Evolutionary conservation across 2,113 vertebrate species (phyloP), one percentile per base, ranked within the genome.

Genomic region (Colistium nudipinnis): DNA sequence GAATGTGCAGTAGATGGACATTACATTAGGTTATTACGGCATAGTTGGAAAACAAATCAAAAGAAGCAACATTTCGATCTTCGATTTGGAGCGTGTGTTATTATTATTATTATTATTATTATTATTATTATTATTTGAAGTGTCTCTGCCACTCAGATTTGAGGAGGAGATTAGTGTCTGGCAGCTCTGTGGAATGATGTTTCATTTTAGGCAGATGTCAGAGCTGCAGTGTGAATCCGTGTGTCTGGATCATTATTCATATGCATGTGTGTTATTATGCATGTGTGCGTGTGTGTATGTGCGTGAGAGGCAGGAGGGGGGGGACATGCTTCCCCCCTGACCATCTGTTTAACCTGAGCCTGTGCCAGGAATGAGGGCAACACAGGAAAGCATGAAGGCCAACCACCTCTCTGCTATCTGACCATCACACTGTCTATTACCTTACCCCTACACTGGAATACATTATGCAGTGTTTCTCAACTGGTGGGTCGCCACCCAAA

Each of bases 261-360:
- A 10, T 66, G 39, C 16, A 63, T 62, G 35, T 41, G 27, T 49
- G 22, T 45, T 9, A 48, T 30, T 62, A 11, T 68, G 56, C 1
- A 10, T 66, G 39, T 13, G 69, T 62, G 35, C 36, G 27, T 49
- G 22, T 45, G 12, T 52, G 35, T 62, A 11, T 68, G 56, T 66
- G 39, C 62, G 13, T 7, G 30, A 31, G 41, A 35, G 3, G 5
- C 25, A 0, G 19, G 24, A 35, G 61, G 22, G 49, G 45, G 54
- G 48, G 60, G 25, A 6, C 44, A 52, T 13, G 6, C 45, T 53
- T 74, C 55, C 62, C 55, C 83, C 56, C 70, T 83, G 70, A 84
- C 88, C 90, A 92, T 92, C 89, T 92, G 89, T 84, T 79, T 83
- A 60, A 72, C 62, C 63, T 55, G 75, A 84, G 52, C 39, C 22